Base-by-base conservation (phyloP, 2,113 vertebrate genomes). In the Paradoxurus hermaphroditus region DNA sequence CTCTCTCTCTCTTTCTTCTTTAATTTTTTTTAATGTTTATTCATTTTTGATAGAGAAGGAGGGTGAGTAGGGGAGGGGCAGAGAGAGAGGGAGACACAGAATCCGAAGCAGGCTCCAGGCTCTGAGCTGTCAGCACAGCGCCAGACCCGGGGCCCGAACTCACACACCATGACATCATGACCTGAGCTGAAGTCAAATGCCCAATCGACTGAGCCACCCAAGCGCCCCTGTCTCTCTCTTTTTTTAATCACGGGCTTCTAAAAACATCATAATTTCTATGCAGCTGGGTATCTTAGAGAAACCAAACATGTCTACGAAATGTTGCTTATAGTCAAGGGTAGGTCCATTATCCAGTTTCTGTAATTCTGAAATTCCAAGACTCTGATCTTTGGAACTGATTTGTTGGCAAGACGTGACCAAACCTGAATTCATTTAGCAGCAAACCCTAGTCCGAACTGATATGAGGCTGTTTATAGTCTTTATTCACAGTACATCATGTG, bases 211-310 rank as follows among this genome's bases (percentile, higher is more conserved):
- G n/a, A n/a, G n/a, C n/a, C n/a, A n/a, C n/a, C n/a, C n/a, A n/a
- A n/a, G n/a, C n/a, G 49, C 49, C 49, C 49, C 13, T 49, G 49
- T 87, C 82, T 91, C 87, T 51, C 31, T 25, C n/a, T 87, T 56
- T 83, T 75, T 49, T 59, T 41, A 78, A 67, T 75, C 36, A 94
- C 18, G 39, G 6, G 11, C 29, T 89, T 65, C 84, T 86, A 23
- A 70, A 94, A 84, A 92, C 96, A 93, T 67, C 19, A n/a, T 44
- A 25, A 89, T 53, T 62, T 86, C 85, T 90, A 29, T 41, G 29
- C 16, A 81, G 41, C 44, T 94, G 39, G 11, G 7, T 53, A 72
- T 72, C 34, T 25, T n/a, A 41, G 23, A 14, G 39, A 5, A 56
- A 73, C 15, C 31, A 94, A 87, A 83, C 25, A 70, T 36, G 5